These are phyloP conservation scores for Saturnia pavonia DNA, from an alignment of 2,888 invertebrate species.

Conservation along the genomic window DNA sequence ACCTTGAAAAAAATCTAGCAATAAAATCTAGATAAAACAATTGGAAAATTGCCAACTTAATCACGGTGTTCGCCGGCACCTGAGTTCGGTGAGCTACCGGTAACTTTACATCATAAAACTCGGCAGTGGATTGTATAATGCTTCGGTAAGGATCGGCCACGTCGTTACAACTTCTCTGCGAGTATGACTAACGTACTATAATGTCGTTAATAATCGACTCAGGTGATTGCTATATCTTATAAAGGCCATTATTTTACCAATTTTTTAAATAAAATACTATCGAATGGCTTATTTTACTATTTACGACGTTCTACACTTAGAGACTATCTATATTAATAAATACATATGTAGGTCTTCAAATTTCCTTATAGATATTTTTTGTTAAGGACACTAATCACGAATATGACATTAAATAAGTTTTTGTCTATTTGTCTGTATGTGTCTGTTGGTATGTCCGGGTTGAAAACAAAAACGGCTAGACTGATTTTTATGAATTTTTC, in stretches of 20 bases:
- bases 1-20: no score
- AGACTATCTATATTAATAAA: no score
- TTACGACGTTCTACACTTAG: no score
- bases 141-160: neutral
- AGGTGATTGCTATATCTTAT: slow-evolving; percentile 8
- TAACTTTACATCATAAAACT: slow-evolving; percentile 44
- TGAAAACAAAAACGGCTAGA: no score
- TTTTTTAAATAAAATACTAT: neutral
- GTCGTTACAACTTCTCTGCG: slow-evolving; percentile 1
- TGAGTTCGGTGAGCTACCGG: slow-evolving; percentile 31
- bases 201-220: neutral
- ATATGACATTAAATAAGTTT: no score
- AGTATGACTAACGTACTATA: neutral
- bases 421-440: no score
- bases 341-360: no score
- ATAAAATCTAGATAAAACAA: no score
- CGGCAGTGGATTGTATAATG: slow-evolving; percentile 24
- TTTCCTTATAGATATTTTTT: no score
- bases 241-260: neutral
- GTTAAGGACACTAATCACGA: no score
- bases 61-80: slow-evolving; percentile 31
- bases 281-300: neutral
- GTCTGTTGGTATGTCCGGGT: no score
- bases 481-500: no score
- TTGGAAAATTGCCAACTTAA: slow-evolving; percentile 47